Percentiles rank a stretch among this genome's conserved stretches.
phyloP scores from a whole-genome alignment of 2,113 vertebrate species.

The Sorex araneus region DNA sequence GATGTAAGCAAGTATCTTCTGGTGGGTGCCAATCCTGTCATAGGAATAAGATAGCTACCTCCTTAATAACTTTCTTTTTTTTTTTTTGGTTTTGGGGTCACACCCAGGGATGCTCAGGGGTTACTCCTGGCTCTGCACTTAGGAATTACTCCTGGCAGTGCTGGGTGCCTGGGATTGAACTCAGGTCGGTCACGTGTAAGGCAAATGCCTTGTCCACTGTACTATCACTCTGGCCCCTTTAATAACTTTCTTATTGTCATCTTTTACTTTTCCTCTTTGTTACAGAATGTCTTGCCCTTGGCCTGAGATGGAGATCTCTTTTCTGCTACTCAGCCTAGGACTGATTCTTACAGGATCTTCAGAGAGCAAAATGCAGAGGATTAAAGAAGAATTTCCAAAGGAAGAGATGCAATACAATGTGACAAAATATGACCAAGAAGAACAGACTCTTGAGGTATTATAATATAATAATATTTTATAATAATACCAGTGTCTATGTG shows the following conservation, averaged over 20 bases:
- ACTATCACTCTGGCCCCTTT: neutral
- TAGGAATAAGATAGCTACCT: no score
- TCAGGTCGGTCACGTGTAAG: no score
- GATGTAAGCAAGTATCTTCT: no score
- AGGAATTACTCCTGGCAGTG: no score
- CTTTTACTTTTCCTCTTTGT: conserved; percentile 10
- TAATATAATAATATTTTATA: conserved; percentile 35
- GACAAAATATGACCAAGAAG: conserved; percentile 38
- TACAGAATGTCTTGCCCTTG: conserved; percentile 1
- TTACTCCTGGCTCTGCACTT: no score
- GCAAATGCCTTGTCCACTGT: no score
- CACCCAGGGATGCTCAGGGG: no score
- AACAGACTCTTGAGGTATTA: neutral
- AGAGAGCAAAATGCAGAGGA: conserved; percentile 43
- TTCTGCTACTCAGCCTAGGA: conserved; percentile 62
- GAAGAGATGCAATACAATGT: neutral
- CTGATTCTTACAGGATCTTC: conserved; percentile 40
- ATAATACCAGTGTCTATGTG: neutral
- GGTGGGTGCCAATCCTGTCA: no score
- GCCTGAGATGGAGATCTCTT: conserved; percentile 54
- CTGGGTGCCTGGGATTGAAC: no score
- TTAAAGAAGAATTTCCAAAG: conserved; percentile 15
- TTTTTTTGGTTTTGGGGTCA: no score
- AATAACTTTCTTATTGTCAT: conserved; percentile 30
- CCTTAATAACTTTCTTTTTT: no score